Evolutionary conservation across 2,888 invertebrate species (phyloP), one percentile per base, ranked within the genome.

Genomic region (Helleia helle): DNA sequence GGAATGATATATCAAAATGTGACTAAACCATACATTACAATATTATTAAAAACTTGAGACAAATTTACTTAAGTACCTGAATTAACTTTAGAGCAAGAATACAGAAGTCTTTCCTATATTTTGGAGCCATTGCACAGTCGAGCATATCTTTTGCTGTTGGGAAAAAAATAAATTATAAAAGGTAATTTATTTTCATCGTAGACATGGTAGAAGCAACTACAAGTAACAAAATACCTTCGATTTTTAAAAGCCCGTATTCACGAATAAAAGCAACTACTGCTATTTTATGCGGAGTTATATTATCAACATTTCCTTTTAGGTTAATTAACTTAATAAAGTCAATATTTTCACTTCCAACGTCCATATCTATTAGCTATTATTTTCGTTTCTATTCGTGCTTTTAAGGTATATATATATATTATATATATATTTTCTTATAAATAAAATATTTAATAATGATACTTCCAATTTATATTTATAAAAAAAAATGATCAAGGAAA

Each of bases 241-340:
- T 66, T 69, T 87, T 87, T 54, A 91, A 84, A 53, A 89, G 75
- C 38, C 92, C 89, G 76, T 92, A 94, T 64, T 92, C 91, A 56
- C 90, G 87, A 28, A 94, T 91, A 57, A 94, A 86, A 41, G 93
- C 87, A 3, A 93, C 87, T 7, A 94, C 90, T 1, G 92, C 89
- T 52, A 94, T 87, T 86, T 93, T 93, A 58, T 94, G 93, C 1
- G 94, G 92, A 0, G 94, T 94, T 38, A 94, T 75, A 56, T 86
- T 88, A 68, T 91, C 91, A 50, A 84, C 77, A 54, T 86, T 76
- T 26, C 74, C 73, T 55, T 74, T 81, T 4, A 65, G 53, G 47
- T 73, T 79, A 14, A 75, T 66, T 41, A 81, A 51, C 56, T 77
- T 84, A 7, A 68, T 58, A 44, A 76, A 67, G 52, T 85, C 85